These are phyloP conservation scores for Andrena cerasifolii DNA, from an alignment of 1,140 invertebrate genomes.

Conservation along the genomic window DNA sequence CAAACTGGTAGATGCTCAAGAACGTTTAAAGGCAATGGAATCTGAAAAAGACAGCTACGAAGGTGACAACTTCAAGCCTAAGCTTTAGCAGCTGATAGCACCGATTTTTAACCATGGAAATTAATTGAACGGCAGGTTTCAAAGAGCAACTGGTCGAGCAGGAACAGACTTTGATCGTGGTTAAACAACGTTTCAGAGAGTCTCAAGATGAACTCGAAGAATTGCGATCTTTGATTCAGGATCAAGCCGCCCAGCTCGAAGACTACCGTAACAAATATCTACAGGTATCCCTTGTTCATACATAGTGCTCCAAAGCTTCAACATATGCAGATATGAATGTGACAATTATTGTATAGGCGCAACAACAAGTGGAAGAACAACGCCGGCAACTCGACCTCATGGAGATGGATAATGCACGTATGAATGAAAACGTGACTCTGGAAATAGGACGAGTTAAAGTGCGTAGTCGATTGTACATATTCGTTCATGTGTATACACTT, in stretches of 20 bases:
- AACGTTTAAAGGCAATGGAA: slow-evolving; percentile 74
- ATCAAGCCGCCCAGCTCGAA: slow-evolving; percentile 87
- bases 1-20: slow-evolving; percentile 81
- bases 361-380: slow-evolving; percentile 89
- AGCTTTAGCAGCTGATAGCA: neutral
- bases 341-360: slow-evolving; percentile 82
- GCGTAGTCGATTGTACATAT: slow-evolving; percentile 44
- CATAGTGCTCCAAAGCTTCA: neutral
- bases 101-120: neutral
- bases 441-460: slow-evolving; percentile 90
- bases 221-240: slow-evolving; percentile 86
- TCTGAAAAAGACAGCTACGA: slow-evolving; percentile 73
- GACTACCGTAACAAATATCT: slow-evolving; percentile 88
- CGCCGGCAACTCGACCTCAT: slow-evolving; percentile 87
- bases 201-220: slow-evolving; percentile 87
- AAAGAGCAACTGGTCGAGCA: slow-evolving; percentile 86
- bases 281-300: slow-evolving; percentile 58
- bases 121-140: slow-evolving; percentile 72
- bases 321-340: neutral
- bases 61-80: slow-evolving; percentile 52
- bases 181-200: slow-evolving; percentile 86
- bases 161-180: slow-evolving; percentile 84
- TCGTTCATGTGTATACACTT: neutral
- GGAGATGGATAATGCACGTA: slow-evolving; percentile 89
- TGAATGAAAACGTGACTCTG: slow-evolving; percentile 89